Conservation (phyloP, 1,140 invertebrate species). For the Anagrus nilaparvatae region DNA sequence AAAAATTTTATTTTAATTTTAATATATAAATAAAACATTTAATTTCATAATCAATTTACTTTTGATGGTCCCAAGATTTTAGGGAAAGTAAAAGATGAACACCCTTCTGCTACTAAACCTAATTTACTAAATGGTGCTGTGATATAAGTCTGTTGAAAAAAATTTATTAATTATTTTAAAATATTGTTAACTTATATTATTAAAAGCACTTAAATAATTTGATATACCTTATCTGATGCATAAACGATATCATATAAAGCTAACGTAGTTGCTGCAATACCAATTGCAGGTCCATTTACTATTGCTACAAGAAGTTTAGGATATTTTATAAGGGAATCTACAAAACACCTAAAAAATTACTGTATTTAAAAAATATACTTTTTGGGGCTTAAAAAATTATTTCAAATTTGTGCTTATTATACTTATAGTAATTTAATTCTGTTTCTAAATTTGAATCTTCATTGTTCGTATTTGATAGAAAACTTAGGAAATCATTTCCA, state of each 20-base stretch:
- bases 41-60: constrained; percentile 35
- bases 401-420: neutral
- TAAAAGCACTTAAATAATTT: constrained; percentile 27
- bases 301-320: constrained; percentile 81
- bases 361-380: constrained; percentile 16
- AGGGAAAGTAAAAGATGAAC: constrained; percentile 77
- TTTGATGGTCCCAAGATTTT: constrained; percentile 67
- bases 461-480: neutral
- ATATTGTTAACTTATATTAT: neutral
- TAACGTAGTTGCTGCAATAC: constrained; percentile 74
- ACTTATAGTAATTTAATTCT: neutral
- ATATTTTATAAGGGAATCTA: constrained; percentile 73
- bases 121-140: constrained; percentile 74
- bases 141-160: constrained; percentile 61
- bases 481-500: constrained; percentile 70
- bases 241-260: constrained; percentile 83
- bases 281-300: constrained; percentile 91
- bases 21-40: constrained; percentile 1
- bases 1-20: constrained; percentile 5
- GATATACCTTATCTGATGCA: constrained; percentile 58
- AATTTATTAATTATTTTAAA: neutral
- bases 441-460: neutral
- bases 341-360: constrained; percentile 49
- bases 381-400: neutral
- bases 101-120: constrained; percentile 73